These are phyloP conservation scores for Chaetophractus vellerosus DNA, from an alignment of 2,797 vertebrate genomes.

Conservation along the genomic window DNA sequence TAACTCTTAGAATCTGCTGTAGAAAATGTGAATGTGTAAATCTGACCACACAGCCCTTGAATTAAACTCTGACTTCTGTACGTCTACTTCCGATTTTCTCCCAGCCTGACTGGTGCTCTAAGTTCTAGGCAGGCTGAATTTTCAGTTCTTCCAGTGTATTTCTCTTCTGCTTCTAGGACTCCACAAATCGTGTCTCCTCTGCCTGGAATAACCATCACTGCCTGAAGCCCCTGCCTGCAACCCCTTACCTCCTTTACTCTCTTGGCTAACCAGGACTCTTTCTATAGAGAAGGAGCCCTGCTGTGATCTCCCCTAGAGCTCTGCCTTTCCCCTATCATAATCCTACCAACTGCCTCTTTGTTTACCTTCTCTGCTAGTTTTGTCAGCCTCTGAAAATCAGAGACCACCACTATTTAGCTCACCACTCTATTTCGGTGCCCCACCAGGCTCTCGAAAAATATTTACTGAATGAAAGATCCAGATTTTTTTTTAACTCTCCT, in stretches of 20 bases:
- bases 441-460: neutral
- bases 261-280: neutral
- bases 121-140: neutral
- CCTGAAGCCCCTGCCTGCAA: fast-evolving
- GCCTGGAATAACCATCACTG: neutral
- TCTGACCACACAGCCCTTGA: neutral
- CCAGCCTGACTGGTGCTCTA: neutral
- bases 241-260: neutral
- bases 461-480: neutral
- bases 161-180: neutral
- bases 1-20: neutral
- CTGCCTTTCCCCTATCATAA: neutral
- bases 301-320: fast-evolving
- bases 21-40: neutral
- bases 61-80: neutral
- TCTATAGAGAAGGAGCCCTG: neutral
- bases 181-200: neutral
- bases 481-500: neutral
- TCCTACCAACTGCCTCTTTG: neutral
- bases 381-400: neutral
- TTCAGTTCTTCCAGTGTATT: neutral
- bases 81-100: neutral
- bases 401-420: neutral
- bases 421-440: neutral
- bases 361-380: neutral